These are phyloP conservation scores for Melanotaenia duboulayi DNA, from an alignment of 2,113 vertebrate genomes.

Conservation along the genomic window DNA sequence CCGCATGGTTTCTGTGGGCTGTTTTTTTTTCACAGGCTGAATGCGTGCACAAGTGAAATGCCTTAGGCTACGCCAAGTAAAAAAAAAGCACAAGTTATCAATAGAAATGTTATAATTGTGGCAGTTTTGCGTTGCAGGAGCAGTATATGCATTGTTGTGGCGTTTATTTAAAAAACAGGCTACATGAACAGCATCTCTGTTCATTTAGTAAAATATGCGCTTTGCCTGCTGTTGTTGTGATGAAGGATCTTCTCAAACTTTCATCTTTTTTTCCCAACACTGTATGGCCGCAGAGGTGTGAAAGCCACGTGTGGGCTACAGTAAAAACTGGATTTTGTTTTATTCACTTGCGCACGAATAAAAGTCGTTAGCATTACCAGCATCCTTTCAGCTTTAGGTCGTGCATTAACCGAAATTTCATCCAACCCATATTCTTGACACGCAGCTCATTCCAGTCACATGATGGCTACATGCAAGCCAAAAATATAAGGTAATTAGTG, in stretches of 20 bases:
- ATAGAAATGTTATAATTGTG: neutral
- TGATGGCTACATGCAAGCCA: slow-evolving; percentile 10
- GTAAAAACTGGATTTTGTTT: slow-evolving; percentile 63
- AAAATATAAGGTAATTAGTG: slow-evolving; percentile 4
- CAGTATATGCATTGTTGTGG: neutral
- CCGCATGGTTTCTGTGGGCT: slow-evolving; percentile 46
- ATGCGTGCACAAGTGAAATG: slow-evolving; percentile 32
- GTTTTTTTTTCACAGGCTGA: slow-evolving; percentile 15
- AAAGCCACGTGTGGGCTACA: slow-evolving; percentile 79
- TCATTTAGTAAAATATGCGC: slow-evolving; percentile 26
- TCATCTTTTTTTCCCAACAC: neutral
- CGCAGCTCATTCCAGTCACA: slow-evolving; percentile 21
- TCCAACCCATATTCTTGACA: slow-evolving; percentile 34
- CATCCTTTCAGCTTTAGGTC: slow-evolving; percentile 32
- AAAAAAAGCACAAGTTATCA: slow-evolving; percentile 42
- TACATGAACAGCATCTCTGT: slow-evolving; percentile 33
- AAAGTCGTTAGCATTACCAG: slow-evolving; percentile 7
- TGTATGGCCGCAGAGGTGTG: slow-evolving; percentile 67
- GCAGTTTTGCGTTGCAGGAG: neutral
- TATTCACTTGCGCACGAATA: neutral
- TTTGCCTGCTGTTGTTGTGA: slow-evolving; percentile 28
- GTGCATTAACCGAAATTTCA: slow-evolving; percentile 34
- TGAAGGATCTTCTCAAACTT: slow-evolving; percentile 52
- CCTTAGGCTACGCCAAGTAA: slow-evolving; percentile 13
- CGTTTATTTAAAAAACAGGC: slow-evolving; percentile 10